Evolutionary conservation across 2,888 invertebrate species (phyloP).

Genomic region (Cataglyphis altisquamis): DNA sequence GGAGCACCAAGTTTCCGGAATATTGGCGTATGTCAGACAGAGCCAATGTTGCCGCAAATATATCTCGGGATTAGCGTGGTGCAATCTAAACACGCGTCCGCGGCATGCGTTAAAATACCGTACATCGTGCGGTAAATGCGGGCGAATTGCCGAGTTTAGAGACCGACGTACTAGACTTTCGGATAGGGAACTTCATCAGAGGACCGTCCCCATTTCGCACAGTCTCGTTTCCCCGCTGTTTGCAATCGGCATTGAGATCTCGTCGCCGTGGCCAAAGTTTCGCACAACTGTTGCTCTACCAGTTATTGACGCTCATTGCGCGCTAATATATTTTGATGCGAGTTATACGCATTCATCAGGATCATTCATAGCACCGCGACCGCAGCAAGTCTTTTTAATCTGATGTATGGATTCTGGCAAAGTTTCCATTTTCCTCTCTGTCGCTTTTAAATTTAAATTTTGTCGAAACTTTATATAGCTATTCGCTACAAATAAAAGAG

Average conservation of each 20-base stretch:
- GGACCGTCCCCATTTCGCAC: slow-evolving; percentile 1
- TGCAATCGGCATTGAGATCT: slow-evolving; percentile 62
- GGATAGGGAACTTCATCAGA: slow-evolving; percentile 37
- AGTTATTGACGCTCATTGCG: slow-evolving; percentile 55
- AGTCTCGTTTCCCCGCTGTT: slow-evolving; percentile 45
- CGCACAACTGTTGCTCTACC: slow-evolving; percentile 72
- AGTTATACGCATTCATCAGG: slow-evolving; percentile 30
- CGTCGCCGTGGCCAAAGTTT: slow-evolving; percentile 59
- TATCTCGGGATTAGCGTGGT: background rate
- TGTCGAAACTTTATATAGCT: background rate
- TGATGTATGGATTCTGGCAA: background rate
- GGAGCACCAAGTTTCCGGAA: background rate
- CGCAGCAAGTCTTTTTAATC: slow-evolving; percentile 12
- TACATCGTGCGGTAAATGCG: slow-evolving; percentile 14
- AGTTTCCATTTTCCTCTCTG: background rate
- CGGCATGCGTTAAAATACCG: background rate
- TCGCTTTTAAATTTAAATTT: background rate
- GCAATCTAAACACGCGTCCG: background rate
- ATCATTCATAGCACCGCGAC: background rate
- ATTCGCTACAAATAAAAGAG: background rate
- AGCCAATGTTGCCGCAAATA: background rate
- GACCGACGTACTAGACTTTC: slow-evolving; percentile 9
- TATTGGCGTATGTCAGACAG: slow-evolving; percentile 4
- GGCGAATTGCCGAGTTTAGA: slow-evolving; percentile 42
- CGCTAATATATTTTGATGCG: slow-evolving; percentile 67